Evolutionary conservation across 2,113 vertebrate genomes (phyloP).

Genomic region (Phyllopteryx taeniolatus): DNA sequence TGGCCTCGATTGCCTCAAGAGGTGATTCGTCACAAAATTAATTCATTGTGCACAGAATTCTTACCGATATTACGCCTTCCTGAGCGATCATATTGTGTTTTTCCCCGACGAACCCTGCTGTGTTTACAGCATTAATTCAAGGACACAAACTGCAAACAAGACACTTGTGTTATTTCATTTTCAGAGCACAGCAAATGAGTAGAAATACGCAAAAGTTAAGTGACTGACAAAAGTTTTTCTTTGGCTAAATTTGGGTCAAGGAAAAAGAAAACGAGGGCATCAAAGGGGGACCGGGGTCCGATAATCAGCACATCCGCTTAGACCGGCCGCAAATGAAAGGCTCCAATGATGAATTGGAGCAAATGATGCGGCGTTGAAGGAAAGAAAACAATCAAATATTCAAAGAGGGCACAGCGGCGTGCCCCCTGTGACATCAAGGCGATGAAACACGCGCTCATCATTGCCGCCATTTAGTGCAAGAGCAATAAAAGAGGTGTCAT

Average conservation of each 20-base stretch:
- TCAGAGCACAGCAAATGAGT: constrained; percentile 33
- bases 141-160: neutral
- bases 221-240: constrained; percentile 58
- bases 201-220: constrained; percentile 41
- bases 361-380: constrained; percentile 62
- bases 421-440: constrained; percentile 71
- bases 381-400: constrained; percentile 79
- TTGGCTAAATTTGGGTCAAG: constrained; percentile 54
- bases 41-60: neutral
- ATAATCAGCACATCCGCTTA: constrained; percentile 66
- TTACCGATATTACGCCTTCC: neutral
- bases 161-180: constrained; percentile 42
- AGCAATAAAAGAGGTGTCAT: constrained; percentile 78
- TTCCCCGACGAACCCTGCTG: constrained; percentile 18
- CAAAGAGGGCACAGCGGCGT: constrained; percentile 74
- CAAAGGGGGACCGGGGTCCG: constrained; percentile 66
- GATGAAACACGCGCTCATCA: constrained; percentile 70
- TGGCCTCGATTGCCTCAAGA: neutral
- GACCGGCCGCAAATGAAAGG: constrained; percentile 73
- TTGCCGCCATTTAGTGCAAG: constrained; percentile 80
- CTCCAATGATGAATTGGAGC: constrained; percentile 77
- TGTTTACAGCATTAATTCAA: neutral
- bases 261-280: constrained; percentile 65
- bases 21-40: neutral
- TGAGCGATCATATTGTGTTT: constrained; percentile 73